These are phyloP conservation scores for Chaetodon trifascialis DNA, from an alignment of 2,113 vertebrate species.

Conservation along the genomic window DNA sequence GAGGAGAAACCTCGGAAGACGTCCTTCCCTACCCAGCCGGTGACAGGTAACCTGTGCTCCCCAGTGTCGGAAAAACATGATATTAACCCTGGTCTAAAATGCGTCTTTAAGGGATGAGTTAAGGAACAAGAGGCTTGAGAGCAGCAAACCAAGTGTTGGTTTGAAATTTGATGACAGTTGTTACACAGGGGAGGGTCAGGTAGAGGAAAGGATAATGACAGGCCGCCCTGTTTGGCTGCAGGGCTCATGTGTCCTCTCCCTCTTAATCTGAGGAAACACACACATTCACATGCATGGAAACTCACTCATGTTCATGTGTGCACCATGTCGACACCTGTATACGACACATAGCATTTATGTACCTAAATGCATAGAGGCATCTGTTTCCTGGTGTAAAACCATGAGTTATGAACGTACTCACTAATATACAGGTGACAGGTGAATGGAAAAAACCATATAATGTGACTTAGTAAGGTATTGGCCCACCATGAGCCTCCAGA, in stretches of 20 bases:
- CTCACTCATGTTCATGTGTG: background rate
- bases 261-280: conserved; percentile 17
- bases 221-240: conserved; percentile 33
- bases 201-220: conserved; percentile 69
- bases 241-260: conserved; percentile 39
- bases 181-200: conserved; percentile 47
- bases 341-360: background rate
- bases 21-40: conserved; percentile 61
- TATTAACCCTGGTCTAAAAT: background rate
- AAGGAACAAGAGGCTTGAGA: conserved; percentile 6
- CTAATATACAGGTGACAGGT: background rate
- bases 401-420: background rate
- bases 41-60: conserved; percentile 66
- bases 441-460: no score
- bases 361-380: background rate
- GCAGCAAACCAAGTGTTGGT: conserved; percentile 47
- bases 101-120: background rate
- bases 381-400: conserved; percentile 41
- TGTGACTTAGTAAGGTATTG: background rate
- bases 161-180: conserved; percentile 67
- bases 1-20: conserved; percentile 73
- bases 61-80: background rate
- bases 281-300: conserved; percentile 30
- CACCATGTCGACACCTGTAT: conserved; percentile 28
- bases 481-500: background rate